These are phyloP conservation scores for Petaurus breviceps DNA, from an alignment of 2,113 vertebrate species.

Conservation along the genomic window DNA sequence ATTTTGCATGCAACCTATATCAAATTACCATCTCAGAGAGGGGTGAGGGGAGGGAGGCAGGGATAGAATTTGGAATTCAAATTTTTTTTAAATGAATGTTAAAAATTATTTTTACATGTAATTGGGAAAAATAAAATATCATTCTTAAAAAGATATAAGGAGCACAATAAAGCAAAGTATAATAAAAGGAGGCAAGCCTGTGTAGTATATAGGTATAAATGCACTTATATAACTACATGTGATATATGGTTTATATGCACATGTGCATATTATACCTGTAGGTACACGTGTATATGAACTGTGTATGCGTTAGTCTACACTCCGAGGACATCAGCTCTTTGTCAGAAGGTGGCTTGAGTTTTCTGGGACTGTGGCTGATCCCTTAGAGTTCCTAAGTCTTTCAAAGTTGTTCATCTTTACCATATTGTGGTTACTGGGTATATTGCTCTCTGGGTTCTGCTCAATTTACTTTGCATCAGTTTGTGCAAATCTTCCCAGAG, in stretches of 20 bases:
- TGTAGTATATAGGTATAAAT: not conserved
- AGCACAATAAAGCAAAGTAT: not conserved
- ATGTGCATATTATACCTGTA: not conserved
- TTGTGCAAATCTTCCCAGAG: not conserved
- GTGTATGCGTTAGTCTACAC: not conserved
- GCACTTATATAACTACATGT: not conserved
- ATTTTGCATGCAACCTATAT: not conserved
- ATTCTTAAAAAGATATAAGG: no score
- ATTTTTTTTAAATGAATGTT: not conserved
- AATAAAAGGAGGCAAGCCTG: not conserved
- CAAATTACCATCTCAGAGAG: not conserved
- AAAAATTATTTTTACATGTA: not conserved
- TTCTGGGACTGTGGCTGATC: not conserved
- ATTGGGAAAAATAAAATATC: not conserved
- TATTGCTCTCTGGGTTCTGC: not conserved
- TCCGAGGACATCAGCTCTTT: not conserved
- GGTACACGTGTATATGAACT: not conserved
- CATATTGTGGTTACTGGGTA: not conserved
- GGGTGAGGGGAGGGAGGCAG: not conserved
- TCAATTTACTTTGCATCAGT: not conserved
- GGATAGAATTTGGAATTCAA: not conserved
- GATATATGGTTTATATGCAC: not conserved
- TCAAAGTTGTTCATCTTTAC: not conserved
- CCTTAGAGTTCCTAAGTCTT: not conserved
- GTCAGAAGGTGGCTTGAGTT: not conserved